phyloP scores from a whole-genome alignment of 1,140 invertebrate species.

The Caerostris darwini region DNA sequence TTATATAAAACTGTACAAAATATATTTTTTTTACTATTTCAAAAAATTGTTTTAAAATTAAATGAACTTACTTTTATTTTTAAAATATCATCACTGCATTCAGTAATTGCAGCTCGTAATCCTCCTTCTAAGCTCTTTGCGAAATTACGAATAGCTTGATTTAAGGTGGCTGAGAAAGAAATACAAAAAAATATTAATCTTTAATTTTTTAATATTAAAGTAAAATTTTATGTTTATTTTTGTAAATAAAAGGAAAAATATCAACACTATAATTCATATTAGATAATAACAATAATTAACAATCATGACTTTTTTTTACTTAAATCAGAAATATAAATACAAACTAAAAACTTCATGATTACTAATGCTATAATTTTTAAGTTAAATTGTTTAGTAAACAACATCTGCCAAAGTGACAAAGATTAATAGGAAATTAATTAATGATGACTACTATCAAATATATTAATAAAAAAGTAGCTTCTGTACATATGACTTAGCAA shows the following conservation, averaged over 20 bases:
- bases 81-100: constrained; percentile 91
- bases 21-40: neutral
- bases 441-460: too few species aligned
- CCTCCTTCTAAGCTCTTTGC: constrained; percentile 94
- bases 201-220: too few species aligned
- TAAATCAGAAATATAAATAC: too few species aligned
- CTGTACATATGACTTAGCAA: too few species aligned
- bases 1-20: neutral
- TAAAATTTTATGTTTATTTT: too few species aligned
- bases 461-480: too few species aligned
- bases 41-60: neutral
- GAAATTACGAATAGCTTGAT: constrained; percentile 96
- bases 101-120: constrained; percentile 92
- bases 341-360: too few species aligned
- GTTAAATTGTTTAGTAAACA: too few species aligned
- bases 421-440: too few species aligned
- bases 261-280: neutral
- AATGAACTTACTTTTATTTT: constrained; percentile 87
- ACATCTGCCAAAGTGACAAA: too few species aligned
- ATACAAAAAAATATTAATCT: neutral
- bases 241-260: neutral
- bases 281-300: neutral
- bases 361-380: too few species aligned
- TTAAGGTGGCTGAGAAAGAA: constrained; percentile 87
- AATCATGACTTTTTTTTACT: neutral